These are phyloP conservation scores for Bombycilla garrulus DNA, from an alignment of 2,113 vertebrate genomes.

Conservation along the genomic window DNA sequence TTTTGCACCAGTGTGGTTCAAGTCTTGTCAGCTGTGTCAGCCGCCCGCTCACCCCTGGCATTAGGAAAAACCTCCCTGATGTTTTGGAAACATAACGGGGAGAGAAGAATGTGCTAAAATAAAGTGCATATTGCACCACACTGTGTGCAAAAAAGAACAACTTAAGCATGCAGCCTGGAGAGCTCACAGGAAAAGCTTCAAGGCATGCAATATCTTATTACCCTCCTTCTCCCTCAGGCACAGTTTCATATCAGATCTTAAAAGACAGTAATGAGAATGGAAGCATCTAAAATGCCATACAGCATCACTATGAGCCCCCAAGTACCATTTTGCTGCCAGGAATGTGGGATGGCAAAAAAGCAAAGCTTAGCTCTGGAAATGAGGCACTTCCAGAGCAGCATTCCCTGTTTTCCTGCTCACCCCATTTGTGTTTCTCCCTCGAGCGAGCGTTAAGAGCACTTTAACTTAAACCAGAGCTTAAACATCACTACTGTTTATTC, in stretches of 20 bases:
- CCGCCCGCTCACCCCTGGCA: not conserved
- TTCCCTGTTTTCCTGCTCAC: not conserved
- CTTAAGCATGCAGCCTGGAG: not conserved
- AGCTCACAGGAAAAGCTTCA: not conserved
- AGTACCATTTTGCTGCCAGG: not conserved
- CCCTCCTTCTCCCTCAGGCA: not conserved
- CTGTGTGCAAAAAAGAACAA: not conserved
- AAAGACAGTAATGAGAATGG: not conserved
- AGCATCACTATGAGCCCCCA: not conserved
- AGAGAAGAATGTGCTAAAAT: not conserved
- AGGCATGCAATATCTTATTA: not conserved
- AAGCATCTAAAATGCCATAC: not conserved
- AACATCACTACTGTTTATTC: not conserved
- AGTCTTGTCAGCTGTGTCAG: not conserved
- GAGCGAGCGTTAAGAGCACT: accelerated
- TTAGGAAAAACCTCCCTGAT: not conserved
- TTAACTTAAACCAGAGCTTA: not conserved
- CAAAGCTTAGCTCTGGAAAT: not conserved
- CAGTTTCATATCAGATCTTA: not conserved
- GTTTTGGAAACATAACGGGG: not conserved
- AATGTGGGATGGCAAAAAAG: not conserved
- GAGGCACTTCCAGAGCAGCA: not conserved
- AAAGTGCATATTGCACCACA: not conserved
- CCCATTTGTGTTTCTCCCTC: not conserved
- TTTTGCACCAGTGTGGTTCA: not conserved